Evolutionary conservation across 2,797 vertebrate genomes (phyloP), one percentile per base, ranked within the genome.

Genomic region (Xiphophorus birchmanni): DNA sequence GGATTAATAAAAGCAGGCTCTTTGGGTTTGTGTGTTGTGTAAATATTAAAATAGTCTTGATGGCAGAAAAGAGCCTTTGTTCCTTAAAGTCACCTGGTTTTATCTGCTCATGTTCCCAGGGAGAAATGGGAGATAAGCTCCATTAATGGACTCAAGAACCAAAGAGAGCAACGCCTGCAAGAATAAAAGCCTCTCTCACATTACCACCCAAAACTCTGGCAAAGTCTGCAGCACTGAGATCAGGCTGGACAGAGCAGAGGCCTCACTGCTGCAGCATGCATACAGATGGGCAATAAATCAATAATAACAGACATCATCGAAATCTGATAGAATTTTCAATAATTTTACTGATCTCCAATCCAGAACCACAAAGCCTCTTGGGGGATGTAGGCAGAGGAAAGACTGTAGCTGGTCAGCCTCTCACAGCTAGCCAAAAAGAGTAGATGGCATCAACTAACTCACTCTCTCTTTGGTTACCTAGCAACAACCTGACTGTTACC

Each of bases 31-130:
- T 72, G 69, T 72, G 23, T 72, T 17, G n/a, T 47, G 26, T 35
- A 47, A 72, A 47, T 72, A 72, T 72, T 72, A 72, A 47, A 72
- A 47, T 47, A 44, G 40, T 47, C 44, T 26, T n/a, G 13, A 72
- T 47, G 69, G 74, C 75, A 89, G 87, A 92, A 91, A 89, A 88
- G 86, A 35, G 54, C 48, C 80, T 89, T 92, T 91, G 89, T 92
- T 91, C 82, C 65, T 77, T 72, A 32, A 29, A 74, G 76, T 45
- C 52, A 4, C 72, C 42, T 72, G 42, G 15, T 42, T 72, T n/a
- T 4, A 72, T 72, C 69, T 72, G 44, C 26, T 29, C 69, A n/a
- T 72, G 44, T 47, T 72, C 44, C 69, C 26, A 72, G n/a, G 13
- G 13, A 47, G 12, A 72, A n/a, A 47, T 29, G 26, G 6, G 42